Base-by-base conservation (phyloP, 2,888 invertebrate genomes). In the Abrostola tripartita region DNA sequence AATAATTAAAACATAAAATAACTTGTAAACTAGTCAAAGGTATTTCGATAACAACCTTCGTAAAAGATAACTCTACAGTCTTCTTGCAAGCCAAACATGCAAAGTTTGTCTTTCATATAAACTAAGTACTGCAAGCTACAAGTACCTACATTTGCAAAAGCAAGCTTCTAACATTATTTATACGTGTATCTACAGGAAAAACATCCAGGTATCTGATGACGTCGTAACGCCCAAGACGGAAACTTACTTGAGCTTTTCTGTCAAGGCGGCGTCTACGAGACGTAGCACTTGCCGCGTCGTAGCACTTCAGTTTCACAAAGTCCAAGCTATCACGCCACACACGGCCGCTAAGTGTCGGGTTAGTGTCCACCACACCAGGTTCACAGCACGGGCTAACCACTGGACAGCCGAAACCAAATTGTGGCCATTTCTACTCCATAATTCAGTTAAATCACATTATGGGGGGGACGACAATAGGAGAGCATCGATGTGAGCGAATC, bases 401-500 rank as follows among this genome's bases (percentile, higher is more conserved):
- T 86, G 89, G 90, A 87, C 92, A 88, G 90, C 85, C 89, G 83
- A 90, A 91, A 90, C 88, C 86, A 88, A 91, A 93, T 93, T 92
- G 94, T 92, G 92, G 85, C 80, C 90, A 93, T 91, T 91, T 91
- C 90, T 88, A 92, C 88, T 87, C 87, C 87, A 94, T 93, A 93
- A 92, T 92, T 93, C 90, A 92, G 94, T 93, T 94, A 93, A 94
- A 94, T 92, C 88, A 92, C 91, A 90, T 92, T 86, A 86, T 87
- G 91, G 89, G 92, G 93, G 94, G 93, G 91, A 92, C 88, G 83
- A 94, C 94, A 94, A 94, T 93, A 82, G 91, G 86, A 91, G 91
- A 92, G 90, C 91, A 93, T 89, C 89, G 90, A 92, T 92, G 93
- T 93, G 92, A 90, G 92, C 93, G 92, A 93, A 93, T 94, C 93